Conservation (phyloP, 1,140 invertebrate species). For the Nasonia vitripennis region DNA sequence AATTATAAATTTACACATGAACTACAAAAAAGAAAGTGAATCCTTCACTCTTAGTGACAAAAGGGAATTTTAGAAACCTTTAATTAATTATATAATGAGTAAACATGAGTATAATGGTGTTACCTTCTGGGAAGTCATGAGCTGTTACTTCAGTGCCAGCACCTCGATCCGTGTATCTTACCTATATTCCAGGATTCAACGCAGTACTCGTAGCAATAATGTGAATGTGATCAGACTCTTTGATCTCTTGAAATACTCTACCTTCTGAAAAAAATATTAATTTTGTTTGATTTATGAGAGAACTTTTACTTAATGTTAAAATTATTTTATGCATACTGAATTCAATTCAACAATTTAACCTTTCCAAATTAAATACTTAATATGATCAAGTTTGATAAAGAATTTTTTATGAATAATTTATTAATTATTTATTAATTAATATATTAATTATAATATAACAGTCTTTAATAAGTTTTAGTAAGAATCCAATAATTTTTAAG, state of each 20-base stretch:
- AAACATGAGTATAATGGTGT: constrained; percentile 82
- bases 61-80: constrained; percentile 24
- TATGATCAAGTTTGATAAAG: background rate
- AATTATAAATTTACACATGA: constrained; percentile 34
- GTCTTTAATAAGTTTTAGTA: background rate
- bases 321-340: background rate
- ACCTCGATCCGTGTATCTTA: constrained; percentile 96
- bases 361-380: constrained; percentile 18
- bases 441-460: background rate
- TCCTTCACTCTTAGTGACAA: constrained; percentile 30
- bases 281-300: constrained; percentile 18
- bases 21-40: constrained; percentile 27
- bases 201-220: constrained; percentile 95
- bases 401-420: background rate
- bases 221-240: constrained; percentile 98
- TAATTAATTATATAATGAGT: constrained; percentile 84
- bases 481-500: background rate
- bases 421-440: background rate
- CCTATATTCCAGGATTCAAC: constrained; percentile 89
- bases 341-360: background rate
- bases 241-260: constrained; percentile 95
- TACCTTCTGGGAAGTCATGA: constrained; percentile 93
- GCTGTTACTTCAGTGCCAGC: constrained; percentile 85
- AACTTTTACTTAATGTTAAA: too few species aligned
- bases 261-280: constrained; percentile 80